Percentiles rank a stretch among this genome's conserved stretches.
Conservation (phyloP, 2,888 invertebrate species). For the Eupeodes latifasciatus region DNA sequence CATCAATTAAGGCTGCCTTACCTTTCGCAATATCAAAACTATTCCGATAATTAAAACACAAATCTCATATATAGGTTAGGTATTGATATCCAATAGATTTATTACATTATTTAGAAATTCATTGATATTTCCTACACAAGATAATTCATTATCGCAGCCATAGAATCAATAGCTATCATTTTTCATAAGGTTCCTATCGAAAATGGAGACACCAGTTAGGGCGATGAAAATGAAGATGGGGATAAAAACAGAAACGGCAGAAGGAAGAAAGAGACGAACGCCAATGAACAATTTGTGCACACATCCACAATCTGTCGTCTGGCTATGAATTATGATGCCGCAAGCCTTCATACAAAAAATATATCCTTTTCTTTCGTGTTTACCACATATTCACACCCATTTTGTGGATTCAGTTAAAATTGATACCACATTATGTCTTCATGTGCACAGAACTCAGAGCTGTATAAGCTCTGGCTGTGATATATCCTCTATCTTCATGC, state of each 20-base stretch:
- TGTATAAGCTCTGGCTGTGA: neutral
- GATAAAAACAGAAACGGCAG: neutral
- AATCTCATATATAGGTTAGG: constrained; percentile 4
- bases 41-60: constrained; percentile 59
- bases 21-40: constrained; percentile 2
- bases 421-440: constrained; percentile 24
- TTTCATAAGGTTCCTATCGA: constrained; percentile 50
- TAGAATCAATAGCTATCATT: constrained; percentile 65
- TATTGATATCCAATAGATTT: constrained; percentile 26
- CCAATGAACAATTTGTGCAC: constrained; percentile 75
- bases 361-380: constrained; percentile 54
- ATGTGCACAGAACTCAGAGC: neutral
- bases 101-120: neutral
- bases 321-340: constrained; percentile 71
- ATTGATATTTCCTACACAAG: constrained; percentile 36
- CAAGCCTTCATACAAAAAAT: constrained; percentile 56
- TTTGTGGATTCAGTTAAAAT: constrained; percentile 41
- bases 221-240: neutral
- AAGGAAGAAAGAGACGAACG: constrained; percentile 48
- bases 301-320: constrained; percentile 73
- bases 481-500: constrained; percentile 21
- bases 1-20: constrained; percentile 1
- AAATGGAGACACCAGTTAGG: too few species aligned
- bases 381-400: constrained; percentile 55
- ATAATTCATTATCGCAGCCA: constrained; percentile 60